A percentile compares a stretch with the other conserved stretches of the same genome.
phyloP scores from a whole-genome alignment of 2,888 invertebrate genomes.

The Acleris holmiana region DNA sequence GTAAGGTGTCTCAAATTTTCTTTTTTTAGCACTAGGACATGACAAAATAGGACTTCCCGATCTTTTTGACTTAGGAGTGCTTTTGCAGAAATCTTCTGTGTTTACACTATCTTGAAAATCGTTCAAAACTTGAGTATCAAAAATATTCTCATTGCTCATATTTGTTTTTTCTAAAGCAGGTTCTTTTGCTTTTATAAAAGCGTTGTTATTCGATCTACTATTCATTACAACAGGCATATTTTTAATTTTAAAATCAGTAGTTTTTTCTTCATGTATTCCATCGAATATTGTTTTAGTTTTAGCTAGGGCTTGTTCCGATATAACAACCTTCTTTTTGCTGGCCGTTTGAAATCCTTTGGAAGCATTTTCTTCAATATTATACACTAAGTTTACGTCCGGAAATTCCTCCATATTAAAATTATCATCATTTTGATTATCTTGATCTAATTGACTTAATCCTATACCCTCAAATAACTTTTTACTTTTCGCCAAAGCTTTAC shows the following conservation, averaged over 20 bases:
- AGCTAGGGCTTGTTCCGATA: conserved; percentile 54
- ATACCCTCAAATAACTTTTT: conserved; percentile 59
- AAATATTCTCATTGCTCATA: conserved; percentile 23
- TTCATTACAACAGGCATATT: too few relatives aligned
- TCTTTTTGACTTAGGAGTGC: conserved; percentile 55
- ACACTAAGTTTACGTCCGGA: conserved; percentile 23
- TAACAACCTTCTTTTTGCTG: conserved; percentile 47
- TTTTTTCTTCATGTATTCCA: conserved; percentile 45
- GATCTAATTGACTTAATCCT: conserved; percentile 28
- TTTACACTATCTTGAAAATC: conserved; percentile 67
- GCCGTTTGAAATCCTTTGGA: conserved; percentile 50
- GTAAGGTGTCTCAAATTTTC: conserved; percentile 65
- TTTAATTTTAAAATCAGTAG: background rate
- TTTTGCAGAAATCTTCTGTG: conserved; percentile 65
- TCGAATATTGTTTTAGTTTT: conserved; percentile 57
- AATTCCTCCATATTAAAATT: background rate
- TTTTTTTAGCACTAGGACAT: conserved; percentile 69
- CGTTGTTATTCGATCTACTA: conserved; percentile 6
- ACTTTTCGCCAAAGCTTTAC: conserved; percentile 59
- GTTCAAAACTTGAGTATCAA: conserved; percentile 68
- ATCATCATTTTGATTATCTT: background rate
- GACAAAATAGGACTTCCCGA: conserved; percentile 71
- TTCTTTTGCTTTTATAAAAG: conserved; percentile 20
- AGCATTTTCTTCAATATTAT: conserved; percentile 52
- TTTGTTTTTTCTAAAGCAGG: conserved; percentile 19